Percentiles rank a stretch among this genome's conserved stretches.
These are phyloP conservation scores for Cantharis flavilabris DNA, from an alignment of 2,888 invertebrate genomes.

Conservation along the genomic window DNA sequence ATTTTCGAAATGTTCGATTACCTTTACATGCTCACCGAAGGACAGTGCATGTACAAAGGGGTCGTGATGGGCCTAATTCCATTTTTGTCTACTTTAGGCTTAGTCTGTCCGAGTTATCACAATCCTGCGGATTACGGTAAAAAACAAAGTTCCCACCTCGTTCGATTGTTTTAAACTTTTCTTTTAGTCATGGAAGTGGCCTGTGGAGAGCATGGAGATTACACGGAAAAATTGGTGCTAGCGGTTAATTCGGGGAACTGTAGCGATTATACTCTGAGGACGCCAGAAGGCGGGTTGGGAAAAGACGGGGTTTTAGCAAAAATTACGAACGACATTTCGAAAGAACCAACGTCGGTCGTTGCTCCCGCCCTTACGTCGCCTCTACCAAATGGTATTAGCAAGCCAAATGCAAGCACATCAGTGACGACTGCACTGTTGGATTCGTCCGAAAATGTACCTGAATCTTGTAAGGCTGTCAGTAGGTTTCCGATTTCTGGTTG, in stretches of 20 bases:
- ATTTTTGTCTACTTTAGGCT: conserved; percentile 81
- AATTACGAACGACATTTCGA: conserved; percentile 63
- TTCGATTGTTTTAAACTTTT: conserved; percentile 10
- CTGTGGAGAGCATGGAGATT: conserved; percentile 92
- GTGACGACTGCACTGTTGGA: conserved; percentile 59
- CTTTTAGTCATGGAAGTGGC: conserved; percentile 91
- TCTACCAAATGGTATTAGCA: conserved; percentile 47
- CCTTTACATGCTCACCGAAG: conserved; percentile 88
- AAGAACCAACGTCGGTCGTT: conserved; percentile 50
- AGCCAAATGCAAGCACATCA: conserved; percentile 50
- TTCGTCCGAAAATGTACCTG: conserved; percentile 51
- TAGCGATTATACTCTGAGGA: conserved; percentile 57
- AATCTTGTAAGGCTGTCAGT: conserved; percentile 60
- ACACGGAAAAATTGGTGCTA: conserved; percentile 80
- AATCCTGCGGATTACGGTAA: conserved; percentile 96
- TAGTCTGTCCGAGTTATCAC: conserved; percentile 93
- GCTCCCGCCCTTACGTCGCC: conserved; percentile 39
- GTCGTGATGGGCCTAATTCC: conserved; percentile 82
- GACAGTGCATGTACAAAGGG: conserved; percentile 92
- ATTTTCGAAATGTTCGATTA: conserved; percentile 96
- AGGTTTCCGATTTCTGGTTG: conserved; percentile 79
- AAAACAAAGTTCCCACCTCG: conserved; percentile 31
- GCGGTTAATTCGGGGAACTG: conserved; percentile 83
- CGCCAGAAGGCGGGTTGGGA: conserved; percentile 15
- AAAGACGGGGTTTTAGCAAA: conserved; percentile 11